A percentile compares a stretch with the other conserved stretches of the same genome.
These are phyloP conservation scores for Diaphora mendica DNA, from an alignment of 2,888 invertebrate genomes.

Conservation along the genomic window DNA sequence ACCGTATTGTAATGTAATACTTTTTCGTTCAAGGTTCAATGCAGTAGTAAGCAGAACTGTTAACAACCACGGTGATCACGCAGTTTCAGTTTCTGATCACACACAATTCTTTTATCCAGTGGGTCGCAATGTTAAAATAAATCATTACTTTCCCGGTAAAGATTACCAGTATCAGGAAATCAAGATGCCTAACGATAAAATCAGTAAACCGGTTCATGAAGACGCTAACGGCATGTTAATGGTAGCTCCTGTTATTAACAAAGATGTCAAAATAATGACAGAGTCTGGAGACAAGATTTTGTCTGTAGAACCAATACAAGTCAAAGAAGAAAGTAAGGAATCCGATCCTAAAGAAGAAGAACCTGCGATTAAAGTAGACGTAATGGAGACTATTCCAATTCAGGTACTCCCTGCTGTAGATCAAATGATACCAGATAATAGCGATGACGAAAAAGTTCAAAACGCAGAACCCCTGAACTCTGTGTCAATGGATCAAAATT, in stretches of 20 bases:
- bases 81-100: constrained; percentile 71
- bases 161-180: constrained; percentile 55
- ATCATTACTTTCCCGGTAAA: constrained; percentile 75
- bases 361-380: constrained; percentile 51
- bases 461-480: constrained; percentile 35
- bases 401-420: constrained; percentile 57
- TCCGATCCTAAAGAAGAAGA: constrained; percentile 42
- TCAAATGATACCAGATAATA: constrained; percentile 50
- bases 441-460: constrained; percentile 22
- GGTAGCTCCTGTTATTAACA: constrained; percentile 16
- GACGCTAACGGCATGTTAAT: constrained; percentile 18
- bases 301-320: constrained; percentile 50
- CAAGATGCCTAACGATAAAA: constrained; percentile 37
- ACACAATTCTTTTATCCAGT: constrained; percentile 72
- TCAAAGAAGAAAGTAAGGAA: constrained; percentile 27
- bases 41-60: constrained; percentile 84
- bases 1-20: background rate
- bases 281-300: constrained; percentile 53
- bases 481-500: constrained; percentile 40
- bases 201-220: constrained; percentile 61
- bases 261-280: constrained; percentile 45
- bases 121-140: constrained; percentile 74
- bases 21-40: constrained; percentile 77
- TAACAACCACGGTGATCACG: constrained; percentile 75
- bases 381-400: constrained; percentile 44